Evolutionary conservation across 2,797 vertebrate species (phyloP).

Genomic region (Garrulus glandarius): DNA sequence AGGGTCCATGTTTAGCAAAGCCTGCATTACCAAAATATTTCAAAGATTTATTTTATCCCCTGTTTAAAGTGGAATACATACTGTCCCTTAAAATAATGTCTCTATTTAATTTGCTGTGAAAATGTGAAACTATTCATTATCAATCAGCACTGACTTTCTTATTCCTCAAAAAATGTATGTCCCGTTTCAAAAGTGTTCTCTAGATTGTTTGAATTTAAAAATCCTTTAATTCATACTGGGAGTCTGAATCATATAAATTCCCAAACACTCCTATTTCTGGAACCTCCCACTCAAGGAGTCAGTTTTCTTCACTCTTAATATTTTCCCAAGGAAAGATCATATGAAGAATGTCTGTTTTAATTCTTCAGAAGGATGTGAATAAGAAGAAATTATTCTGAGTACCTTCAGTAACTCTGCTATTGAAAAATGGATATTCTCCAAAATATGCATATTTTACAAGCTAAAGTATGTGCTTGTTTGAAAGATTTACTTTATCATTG

Average conservation of each 20-base stretch:
- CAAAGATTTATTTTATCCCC: constrained; percentile 54
- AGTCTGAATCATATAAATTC: constrained; percentile 25
- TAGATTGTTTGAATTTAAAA: constrained; percentile 39
- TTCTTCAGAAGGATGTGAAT: not conserved
- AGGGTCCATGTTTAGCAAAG: constrained; percentile 21
- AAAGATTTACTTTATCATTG: not conserved
- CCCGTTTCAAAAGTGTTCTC: constrained; percentile 43
- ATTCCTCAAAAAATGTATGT: constrained; percentile 53
- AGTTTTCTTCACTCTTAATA: constrained; percentile 5
- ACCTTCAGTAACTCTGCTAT: not conserved
- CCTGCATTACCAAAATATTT: constrained; percentile 30
- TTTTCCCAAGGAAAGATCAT: not conserved
- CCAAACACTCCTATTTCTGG: not conserved
- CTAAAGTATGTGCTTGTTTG: not conserved
- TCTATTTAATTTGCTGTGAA: constrained; percentile 42
- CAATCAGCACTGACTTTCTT: constrained; percentile 66
- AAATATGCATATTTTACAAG: not conserved
- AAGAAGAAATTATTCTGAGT: not conserved
- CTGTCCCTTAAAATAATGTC: constrained; percentile 31
- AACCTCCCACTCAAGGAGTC: not conserved
- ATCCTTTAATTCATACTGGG: constrained; percentile 39
- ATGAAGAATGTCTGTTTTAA: not conserved
- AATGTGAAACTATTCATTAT: constrained; percentile 58
- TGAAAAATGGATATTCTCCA: not conserved
- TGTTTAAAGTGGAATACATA: constrained; percentile 50